Percentiles rank a stretch among this genome's conserved stretches.
Evolutionary conservation across 2,888 invertebrate genomes (phyloP).

Genomic region (Piscicola geometra): DNA sequence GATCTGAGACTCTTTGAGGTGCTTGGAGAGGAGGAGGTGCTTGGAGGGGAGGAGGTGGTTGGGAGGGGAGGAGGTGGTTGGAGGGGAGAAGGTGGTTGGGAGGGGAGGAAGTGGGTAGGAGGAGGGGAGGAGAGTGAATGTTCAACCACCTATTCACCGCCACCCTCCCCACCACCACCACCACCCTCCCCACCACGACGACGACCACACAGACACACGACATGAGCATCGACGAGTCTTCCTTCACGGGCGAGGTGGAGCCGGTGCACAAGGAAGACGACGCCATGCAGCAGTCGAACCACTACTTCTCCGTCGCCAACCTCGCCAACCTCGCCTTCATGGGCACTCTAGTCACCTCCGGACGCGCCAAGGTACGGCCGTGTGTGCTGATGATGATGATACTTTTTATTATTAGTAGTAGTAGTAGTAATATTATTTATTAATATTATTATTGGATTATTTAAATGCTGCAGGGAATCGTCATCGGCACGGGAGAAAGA

Average conservation of each 20-base stretch:
- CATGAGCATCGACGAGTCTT: conserved; percentile 91
- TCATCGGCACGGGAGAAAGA: conserved; percentile 90
- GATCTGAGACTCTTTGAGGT: conserved; percentile 87
- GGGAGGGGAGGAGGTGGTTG: too few relatives aligned
- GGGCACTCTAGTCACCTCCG: conserved; percentile 93
- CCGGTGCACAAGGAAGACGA: conserved; percentile 65
- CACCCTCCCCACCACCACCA: not conserved
- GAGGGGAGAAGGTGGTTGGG: too few relatives aligned
- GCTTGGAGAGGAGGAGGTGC: too few relatives aligned
- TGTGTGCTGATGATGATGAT: too few relatives aligned
- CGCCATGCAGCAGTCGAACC: conserved; percentile 62
- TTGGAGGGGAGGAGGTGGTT: too few relatives aligned
- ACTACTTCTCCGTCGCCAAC: conserved; percentile 49
- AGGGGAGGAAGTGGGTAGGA: too few relatives aligned
- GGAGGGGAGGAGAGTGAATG: too few relatives aligned
- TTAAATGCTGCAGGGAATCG: conserved; percentile 70
- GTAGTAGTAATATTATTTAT: too few relatives aligned
- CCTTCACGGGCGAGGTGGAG: conserved; percentile 97
- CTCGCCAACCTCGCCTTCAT: conserved; percentile 82
- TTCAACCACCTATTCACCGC: not conserved
- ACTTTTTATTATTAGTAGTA: too few relatives aligned
- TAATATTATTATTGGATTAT: too few relatives aligned
- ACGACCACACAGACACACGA: conserved; percentile 66
- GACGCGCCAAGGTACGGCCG: conserved; percentile 76
- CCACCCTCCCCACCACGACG: not conserved